A percentile compares a stretch with the other conserved stretches of the same genome.
Evolutionary conservation across 2,113 vertebrate genomes (phyloP).

Genomic region (Mesitornis unicolor): DNA sequence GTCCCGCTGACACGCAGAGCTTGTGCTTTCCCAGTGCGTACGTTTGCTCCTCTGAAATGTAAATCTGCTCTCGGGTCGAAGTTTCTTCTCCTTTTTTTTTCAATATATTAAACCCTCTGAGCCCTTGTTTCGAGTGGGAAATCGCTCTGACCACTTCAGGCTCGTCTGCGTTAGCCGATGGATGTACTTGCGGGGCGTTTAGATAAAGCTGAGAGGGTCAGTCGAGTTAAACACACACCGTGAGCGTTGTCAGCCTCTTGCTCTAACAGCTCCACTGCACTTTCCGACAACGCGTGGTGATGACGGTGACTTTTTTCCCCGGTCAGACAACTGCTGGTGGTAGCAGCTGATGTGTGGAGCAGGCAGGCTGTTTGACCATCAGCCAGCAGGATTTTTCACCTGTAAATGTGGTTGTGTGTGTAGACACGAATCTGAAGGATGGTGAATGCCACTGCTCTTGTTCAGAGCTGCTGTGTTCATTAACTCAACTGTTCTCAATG

Average conservation of each 20-base stretch:
- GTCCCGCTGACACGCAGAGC: not conserved
- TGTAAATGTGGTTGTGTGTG: rapidly evolving
- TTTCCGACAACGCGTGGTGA: not conserved
- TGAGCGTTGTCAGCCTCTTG: not conserved
- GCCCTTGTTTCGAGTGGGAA: not conserved
- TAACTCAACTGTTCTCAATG: not conserved
- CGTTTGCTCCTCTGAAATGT: not conserved
- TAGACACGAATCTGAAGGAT: rapidly evolving
- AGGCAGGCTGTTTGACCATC: not conserved
- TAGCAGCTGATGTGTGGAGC: not conserved
- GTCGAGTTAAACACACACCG: not conserved
- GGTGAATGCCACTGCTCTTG: not conserved
- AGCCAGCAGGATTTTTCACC: not conserved
- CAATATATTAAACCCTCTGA: not conserved
- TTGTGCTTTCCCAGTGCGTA: not conserved
- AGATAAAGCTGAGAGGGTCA: not conserved
- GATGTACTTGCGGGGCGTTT: not conserved
- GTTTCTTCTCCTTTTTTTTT: not conserved
- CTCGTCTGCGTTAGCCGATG: not conserved
- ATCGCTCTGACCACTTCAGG: not conserved
- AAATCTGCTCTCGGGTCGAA: not conserved
- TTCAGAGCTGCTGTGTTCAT: rapidly evolving
- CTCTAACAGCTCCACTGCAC: not conserved
- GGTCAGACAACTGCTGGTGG: not conserved
- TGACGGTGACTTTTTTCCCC: not conserved